Base-by-base conservation (phyloP, 2,888 invertebrate species). In the Latheticus oryzae region DNA sequence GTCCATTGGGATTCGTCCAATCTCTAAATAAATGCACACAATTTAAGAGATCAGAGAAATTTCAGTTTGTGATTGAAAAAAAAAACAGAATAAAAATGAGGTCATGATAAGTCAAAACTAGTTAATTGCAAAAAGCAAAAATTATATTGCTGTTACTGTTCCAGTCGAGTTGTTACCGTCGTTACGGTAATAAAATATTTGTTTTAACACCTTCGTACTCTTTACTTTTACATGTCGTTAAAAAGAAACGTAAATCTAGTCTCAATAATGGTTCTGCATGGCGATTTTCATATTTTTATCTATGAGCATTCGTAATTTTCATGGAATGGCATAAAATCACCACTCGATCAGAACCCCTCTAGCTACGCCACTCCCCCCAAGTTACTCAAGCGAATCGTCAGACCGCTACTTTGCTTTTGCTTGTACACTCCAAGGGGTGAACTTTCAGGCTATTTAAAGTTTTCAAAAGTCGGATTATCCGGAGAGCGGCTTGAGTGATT, bases 301-400 rank as follows among this genome's bases (percentile, higher is more conserved):
- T 17, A 30, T 30, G 40, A 26, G 40, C 15, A 19, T 30, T 26
- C 42, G 30, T 42, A 52, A 52, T 42, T 52, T 52, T 42, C 42
- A 11, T 16, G 19, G 51, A 50, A 51, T 38, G 60, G 64, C 68
- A 71, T 68, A 71, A 71, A 71, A 73, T 72, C 73, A 69, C 72
- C 72, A 72, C 72, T 71, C 67, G 73, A 74, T 73, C 72, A 68
- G 64, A 68, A 68, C 67, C 67, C 68, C 65, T 65, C 60, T 50
- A 56, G 57, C 62, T 65, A 67, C 67, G 71, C 69, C 69, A 70
- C 71, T 67, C 71, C 73, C 72, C 69, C 64, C 60, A 57, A 55
- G 63, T 72, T 72, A 75, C 74, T 76, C 75, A 74, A 77, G 75
- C 77, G 74, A 75, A 77, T 75, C 77, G 73, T 67, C 70, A 71